Percentiles rank a stretch among this genome's conserved stretches.
Evolutionary conservation across 2,797 vertebrate genomes (phyloP).

Genomic region (Darevskia mixta): DNA sequence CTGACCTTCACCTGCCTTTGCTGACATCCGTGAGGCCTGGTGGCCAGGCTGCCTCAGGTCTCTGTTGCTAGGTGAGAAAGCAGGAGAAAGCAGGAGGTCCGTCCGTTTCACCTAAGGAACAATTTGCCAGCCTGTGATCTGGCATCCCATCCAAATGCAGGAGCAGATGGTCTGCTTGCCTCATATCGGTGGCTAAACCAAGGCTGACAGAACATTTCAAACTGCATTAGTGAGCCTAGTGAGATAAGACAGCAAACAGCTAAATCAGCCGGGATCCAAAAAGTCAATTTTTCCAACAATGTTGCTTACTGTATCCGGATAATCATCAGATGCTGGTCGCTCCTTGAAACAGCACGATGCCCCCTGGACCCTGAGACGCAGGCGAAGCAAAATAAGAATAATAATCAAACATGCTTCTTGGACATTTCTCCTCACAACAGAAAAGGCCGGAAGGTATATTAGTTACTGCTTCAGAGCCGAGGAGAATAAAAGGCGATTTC

Average conservation of each 20-base stretch:
- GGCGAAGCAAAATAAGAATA: conserved; percentile 22
- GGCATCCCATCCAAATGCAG: conserved; percentile 28
- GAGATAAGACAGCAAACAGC: conserved; percentile 34
- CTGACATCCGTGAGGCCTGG: conserved; percentile 51
- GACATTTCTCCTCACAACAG: conserved; percentile 5
- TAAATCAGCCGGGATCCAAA: background rate
- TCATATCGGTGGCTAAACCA: conserved; percentile 12
- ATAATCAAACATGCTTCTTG: conserved; percentile 23
- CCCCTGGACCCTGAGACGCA: conserved; percentile 20
- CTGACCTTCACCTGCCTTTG: conserved; percentile 43
- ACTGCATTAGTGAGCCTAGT: conserved; percentile 22
- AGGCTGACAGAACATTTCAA: conserved; percentile 44
- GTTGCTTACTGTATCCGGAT: conserved; percentile 29
- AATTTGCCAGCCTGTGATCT: conserved; percentile 12
- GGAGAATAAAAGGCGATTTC: background rate
- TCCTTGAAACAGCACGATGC: background rate
- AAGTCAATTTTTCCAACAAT: conserved; percentile 19
- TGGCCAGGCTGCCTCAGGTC: conserved; percentile 19
- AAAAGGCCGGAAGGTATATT: conserved; percentile 29
- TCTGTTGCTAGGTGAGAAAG: conserved; percentile 43
- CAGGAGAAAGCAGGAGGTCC: conserved; percentile 31
- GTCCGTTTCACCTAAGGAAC: conserved; percentile 35
- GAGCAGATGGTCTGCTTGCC: conserved; percentile 48
- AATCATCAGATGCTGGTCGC: background rate
- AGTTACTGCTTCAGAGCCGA: background rate